A percentile compares a stretch with the other conserved stretches of the same genome.
These are phyloP conservation scores for Pocillopora meandrina DNA, from an alignment of 92 coral and sea anemone genomes.

Conservation along the genomic window DNA sequence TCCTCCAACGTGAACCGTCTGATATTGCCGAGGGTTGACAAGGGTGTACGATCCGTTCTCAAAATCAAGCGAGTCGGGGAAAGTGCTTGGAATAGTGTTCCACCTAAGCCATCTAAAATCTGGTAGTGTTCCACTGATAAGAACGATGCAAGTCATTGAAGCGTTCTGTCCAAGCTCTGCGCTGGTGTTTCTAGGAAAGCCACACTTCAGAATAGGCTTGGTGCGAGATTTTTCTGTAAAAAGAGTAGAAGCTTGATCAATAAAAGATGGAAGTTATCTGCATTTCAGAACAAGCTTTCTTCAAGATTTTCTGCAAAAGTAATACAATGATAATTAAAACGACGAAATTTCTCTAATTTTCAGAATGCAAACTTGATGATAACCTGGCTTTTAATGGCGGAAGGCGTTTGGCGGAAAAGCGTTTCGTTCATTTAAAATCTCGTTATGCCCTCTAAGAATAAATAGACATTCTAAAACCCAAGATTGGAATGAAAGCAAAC, in stretches of 20 bases:
- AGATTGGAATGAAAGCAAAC: not conserved
- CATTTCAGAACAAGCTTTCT: too few species aligned
- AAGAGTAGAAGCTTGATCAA: not conserved
- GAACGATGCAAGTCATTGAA: conserved; percentile 76
- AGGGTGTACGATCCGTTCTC: conserved; percentile 59
- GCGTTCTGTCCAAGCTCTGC: conserved; percentile 65
- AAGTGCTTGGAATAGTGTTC: conserved; percentile 59
- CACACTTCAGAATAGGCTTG: conserved; percentile 77
- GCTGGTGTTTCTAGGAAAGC: conserved; percentile 81
- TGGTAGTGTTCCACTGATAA: conserved; percentile 78
- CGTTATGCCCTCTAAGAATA: not conserved
- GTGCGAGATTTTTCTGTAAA: conserved; percentile 77
- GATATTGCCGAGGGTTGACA: conserved; percentile 73
- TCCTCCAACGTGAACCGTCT: conserved; percentile 46
- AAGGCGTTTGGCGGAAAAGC: not conserved
- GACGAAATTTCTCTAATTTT: too few species aligned
- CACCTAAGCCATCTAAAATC: conserved; percentile 93
- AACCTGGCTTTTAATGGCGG: not conserved
- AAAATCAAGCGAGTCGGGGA: conserved; percentile 58
- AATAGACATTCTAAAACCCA: not conserved
- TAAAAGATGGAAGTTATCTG: not conserved
- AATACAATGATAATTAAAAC: too few species aligned
- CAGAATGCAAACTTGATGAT: not conserved
- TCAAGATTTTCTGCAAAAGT: too few species aligned
- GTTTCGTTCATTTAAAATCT: not conserved